Evolutionary conservation across 2,888 invertebrate genomes (phyloP).

Genomic region (Leptinotarsa peninsularis): DNA sequence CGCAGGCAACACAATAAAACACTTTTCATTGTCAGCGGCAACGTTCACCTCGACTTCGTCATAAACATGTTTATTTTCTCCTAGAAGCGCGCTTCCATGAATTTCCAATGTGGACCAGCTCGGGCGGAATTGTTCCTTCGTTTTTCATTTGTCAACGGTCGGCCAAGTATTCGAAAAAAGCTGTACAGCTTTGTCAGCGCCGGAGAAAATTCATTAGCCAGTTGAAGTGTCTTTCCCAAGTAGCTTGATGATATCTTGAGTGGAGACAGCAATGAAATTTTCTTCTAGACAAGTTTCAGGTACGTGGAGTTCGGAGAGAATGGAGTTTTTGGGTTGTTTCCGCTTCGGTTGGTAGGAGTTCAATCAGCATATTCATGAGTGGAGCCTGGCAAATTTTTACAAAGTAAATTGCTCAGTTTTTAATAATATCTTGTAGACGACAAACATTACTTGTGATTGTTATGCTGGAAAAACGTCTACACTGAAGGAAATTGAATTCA

Average conservation of each 20-base stretch:
- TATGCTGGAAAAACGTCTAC: too few relatives aligned
- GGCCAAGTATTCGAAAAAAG: neutral
- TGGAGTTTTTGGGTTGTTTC: too few relatives aligned
- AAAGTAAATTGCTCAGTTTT: too few relatives aligned
- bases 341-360: too few relatives aligned
- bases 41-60: neutral
- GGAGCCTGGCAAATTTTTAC: too few relatives aligned
- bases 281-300: neutral
- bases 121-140: neutral
- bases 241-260: neutral
- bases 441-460: too few relatives aligned
- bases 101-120: neutral
- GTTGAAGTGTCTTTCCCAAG: neutral
- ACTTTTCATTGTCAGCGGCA: neutral
- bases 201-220: slow-evolving; percentile 6
- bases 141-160: slow-evolving; percentile 20
- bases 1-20: neutral
- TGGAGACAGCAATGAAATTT: neutral
- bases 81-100: neutral
- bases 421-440: too few relatives aligned
- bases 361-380: too few relatives aligned
- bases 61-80: slow-evolving; percentile 1
- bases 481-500: too few relatives aligned
- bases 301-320: too few relatives aligned
- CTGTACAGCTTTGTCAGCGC: neutral